Evolutionary conservation across 2,113 vertebrate species (phyloP).

Genomic region (Semnopithecus entellus): DNA sequence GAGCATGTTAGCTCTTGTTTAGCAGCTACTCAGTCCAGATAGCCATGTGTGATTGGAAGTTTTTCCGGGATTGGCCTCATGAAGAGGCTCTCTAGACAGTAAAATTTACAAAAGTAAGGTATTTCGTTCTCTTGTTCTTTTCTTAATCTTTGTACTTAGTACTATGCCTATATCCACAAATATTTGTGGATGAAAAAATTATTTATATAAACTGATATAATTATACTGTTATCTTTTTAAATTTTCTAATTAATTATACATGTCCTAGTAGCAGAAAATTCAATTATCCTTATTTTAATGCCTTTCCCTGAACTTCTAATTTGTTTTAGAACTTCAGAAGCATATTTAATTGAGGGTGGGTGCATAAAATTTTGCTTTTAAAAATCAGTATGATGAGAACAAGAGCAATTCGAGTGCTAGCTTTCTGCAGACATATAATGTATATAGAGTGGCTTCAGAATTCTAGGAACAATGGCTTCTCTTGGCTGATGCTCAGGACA

Average conservation of each 20-base stretch:
- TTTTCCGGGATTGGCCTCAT: neutral
- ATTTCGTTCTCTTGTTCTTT: neutral
- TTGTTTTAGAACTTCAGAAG: constrained; percentile 35
- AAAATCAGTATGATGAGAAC: neutral
- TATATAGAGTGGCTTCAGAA: accelerated
- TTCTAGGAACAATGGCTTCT: neutral
- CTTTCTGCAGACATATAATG: neutral
- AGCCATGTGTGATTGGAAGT: neutral
- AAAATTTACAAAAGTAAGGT: neutral
- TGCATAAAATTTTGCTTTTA: neutral
- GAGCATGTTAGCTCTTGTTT: accelerated
- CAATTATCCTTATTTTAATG: constrained; percentile 47
- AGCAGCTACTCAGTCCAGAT: neutral
- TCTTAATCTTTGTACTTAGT: neutral
- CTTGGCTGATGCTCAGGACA: neutral
- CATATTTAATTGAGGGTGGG: constrained; percentile 2
- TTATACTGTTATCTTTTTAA: neutral
- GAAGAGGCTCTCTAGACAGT: neutral
- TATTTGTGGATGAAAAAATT: constrained; percentile 2
- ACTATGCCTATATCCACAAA: neutral
- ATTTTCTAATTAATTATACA: constrained; percentile 38
- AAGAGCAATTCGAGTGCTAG: neutral
- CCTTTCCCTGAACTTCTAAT: neutral
- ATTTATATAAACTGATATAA: neutral
- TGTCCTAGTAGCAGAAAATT: neutral